These are phyloP conservation scores for Globia sparganii DNA, from an alignment of 2,888 invertebrate genomes.

Conservation along the genomic window DNA sequence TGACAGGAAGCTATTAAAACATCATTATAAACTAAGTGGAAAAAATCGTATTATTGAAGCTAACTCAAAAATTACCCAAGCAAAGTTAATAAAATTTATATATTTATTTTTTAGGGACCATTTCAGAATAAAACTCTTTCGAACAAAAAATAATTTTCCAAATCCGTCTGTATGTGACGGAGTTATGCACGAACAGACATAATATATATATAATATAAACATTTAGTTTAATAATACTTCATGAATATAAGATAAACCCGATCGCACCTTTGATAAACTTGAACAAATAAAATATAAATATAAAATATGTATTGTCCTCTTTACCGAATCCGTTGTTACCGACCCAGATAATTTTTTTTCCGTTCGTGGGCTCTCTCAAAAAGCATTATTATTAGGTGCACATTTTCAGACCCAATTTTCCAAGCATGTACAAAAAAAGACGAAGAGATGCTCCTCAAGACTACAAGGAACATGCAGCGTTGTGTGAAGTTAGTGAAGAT, in stretches of 20 bases:
- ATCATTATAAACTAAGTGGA: too few relatives aligned
- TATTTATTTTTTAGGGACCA: too few relatives aligned
- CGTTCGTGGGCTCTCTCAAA: neutral
- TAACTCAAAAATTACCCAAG: too few relatives aligned
- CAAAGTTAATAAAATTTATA: too few relatives aligned
- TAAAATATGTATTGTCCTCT: neutral
- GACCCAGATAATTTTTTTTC: neutral
- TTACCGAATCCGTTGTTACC: neutral
- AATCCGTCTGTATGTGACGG: too few relatives aligned
- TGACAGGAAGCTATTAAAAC: too few relatives aligned
- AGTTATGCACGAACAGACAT: too few relatives aligned
- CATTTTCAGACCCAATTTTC: slow-evolving; percentile 70
- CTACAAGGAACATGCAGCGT: slow-evolving; percentile 60
- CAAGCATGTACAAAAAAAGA: slow-evolving; percentile 66
- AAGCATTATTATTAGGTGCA: neutral
- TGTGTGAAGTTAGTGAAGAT: slow-evolving; percentile 47
- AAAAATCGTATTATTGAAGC: too few relatives aligned
- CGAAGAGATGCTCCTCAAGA: slow-evolving; percentile 59
- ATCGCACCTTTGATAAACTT: neutral
- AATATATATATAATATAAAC: too few relatives aligned
- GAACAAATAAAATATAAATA: neutral
- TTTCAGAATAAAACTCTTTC: too few relatives aligned
- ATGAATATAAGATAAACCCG: neutral
- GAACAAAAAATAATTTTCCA: too few relatives aligned
- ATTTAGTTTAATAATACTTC: neutral